Percentiles rank a stretch among this genome's conserved stretches.
These are phyloP conservation scores for Andrena chrysosceles DNA, from an alignment of 2,888 invertebrate species.

Conservation along the genomic window DNA sequence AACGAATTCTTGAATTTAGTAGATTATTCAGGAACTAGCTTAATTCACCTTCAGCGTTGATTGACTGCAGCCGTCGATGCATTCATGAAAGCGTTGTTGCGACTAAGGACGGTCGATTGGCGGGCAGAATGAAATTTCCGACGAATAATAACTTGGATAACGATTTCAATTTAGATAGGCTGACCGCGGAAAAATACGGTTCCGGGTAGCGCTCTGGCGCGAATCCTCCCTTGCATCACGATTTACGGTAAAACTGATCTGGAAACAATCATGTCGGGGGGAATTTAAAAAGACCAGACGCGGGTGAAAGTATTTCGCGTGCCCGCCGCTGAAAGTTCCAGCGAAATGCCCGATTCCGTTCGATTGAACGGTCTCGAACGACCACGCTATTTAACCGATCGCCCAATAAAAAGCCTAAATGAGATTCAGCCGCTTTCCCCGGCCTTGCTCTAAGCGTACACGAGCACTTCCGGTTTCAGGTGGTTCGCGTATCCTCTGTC, in stretches of 20 bases:
- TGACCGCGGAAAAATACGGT: conserved; percentile 41
- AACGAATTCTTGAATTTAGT: too few relatives aligned
- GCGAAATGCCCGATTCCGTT: conserved; percentile 61
- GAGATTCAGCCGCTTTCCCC: conserved; percentile 48
- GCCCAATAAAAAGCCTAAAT: conserved; percentile 57
- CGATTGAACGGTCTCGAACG: conserved; percentile 63
- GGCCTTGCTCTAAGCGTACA: conserved; percentile 4
- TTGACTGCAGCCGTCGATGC: neutral
- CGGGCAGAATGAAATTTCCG: conserved; percentile 20
- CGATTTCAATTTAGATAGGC: conserved; percentile 53
- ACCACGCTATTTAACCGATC: conserved; percentile 62
- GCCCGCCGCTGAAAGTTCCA: conserved; percentile 46
- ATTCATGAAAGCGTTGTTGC: neutral
- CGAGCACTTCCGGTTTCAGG: conserved; percentile 17
- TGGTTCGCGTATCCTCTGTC: conserved; percentile 17
- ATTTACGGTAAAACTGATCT: conserved; percentile 36
- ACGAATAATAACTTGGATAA: conserved; percentile 45
- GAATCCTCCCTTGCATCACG: conserved; percentile 19
- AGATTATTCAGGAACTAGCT: too few relatives aligned
- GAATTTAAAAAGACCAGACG: conserved; percentile 19
- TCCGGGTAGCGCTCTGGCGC: neutral
- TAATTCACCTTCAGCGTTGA: neutral
- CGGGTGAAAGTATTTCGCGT: conserved; percentile 44
- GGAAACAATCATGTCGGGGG: conserved; percentile 53
- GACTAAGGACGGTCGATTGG: conserved; percentile 18